Percentiles rank a stretch among this genome's conserved stretches.
phyloP scores from a whole-genome alignment of 2,113 vertebrate species.

The Tiliqua scincoides region DNA sequence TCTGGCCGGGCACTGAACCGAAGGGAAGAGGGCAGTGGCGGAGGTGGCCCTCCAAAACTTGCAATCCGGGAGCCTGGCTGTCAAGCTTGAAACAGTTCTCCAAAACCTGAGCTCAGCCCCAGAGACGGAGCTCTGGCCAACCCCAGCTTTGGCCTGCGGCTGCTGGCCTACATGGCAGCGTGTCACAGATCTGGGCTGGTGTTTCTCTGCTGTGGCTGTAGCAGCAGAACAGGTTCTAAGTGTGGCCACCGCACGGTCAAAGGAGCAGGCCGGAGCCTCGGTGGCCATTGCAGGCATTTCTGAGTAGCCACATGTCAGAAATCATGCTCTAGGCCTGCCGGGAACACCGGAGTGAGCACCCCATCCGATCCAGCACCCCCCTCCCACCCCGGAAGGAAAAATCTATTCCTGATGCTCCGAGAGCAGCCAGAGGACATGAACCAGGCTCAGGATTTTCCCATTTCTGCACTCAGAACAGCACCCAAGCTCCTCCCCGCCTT shows the following conservation, averaged over 20 bases:
- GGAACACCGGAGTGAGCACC: fast-evolving
- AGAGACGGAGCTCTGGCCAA: too few species aligned
- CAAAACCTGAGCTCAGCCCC: too few species aligned
- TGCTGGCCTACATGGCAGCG: too few species aligned
- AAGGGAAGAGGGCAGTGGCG: too few species aligned
- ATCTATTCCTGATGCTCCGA: background rate
- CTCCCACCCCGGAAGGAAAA: too few species aligned
- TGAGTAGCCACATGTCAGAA: background rate
- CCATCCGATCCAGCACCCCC: background rate
- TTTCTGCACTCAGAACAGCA: background rate
- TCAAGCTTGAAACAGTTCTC: too few species aligned
- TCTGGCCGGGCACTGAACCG: too few species aligned
- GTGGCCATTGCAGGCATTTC: background rate
- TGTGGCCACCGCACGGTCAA: too few species aligned
- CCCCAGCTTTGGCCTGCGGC: background rate
- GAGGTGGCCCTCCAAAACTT: too few species aligned
- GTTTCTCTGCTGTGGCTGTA: background rate
- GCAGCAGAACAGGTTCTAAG: background rate
- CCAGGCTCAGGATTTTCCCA: background rate
- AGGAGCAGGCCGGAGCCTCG: background rate
- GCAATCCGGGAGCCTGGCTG: too few species aligned
- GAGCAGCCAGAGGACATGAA: background rate
- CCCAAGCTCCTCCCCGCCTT: background rate
- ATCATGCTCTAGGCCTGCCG: too few species aligned
- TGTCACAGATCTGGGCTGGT: background rate